phyloP scores from a whole-genome alignment of 2,888 invertebrate species.

The Hermaeophaga mercurialis region DNA sequence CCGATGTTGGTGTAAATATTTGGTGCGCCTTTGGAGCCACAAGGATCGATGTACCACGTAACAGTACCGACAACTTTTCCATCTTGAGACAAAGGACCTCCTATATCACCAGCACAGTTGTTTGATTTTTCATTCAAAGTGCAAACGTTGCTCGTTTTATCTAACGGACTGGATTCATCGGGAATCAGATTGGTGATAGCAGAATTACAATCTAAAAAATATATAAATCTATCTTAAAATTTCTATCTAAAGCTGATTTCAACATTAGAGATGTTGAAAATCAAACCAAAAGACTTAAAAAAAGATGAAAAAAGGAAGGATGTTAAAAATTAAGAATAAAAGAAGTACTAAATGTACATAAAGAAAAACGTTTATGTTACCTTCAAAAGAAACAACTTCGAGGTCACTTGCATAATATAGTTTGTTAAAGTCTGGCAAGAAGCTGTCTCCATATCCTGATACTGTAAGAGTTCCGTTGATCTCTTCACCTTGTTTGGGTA shows the following conservation, averaged over 20 bases:
- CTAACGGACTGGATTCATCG: conserved; percentile 15
- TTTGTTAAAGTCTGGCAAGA: neutral
- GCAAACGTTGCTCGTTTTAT: conserved; percentile 1
- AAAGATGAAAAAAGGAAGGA: too few relatives aligned
- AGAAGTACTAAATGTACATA: too few relatives aligned
- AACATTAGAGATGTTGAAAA: neutral
- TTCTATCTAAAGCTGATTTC: too few relatives aligned
- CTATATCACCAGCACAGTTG: conserved; percentile 62
- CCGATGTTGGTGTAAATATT: conserved; percentile 63
- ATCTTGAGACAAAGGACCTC: conserved; percentile 57
- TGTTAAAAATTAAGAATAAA: too few relatives aligned
- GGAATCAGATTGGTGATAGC: neutral
- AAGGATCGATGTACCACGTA: conserved; percentile 63
- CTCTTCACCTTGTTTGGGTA: conserved; percentile 48
- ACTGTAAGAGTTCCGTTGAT: conserved; percentile 51
- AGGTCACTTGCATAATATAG: neutral
- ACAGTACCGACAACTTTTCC: conserved; percentile 59
- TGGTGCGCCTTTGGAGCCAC: conserved; percentile 61
- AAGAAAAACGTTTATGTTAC: too few relatives aligned
- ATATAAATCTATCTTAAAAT: neutral
- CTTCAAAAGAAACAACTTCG: neutral
- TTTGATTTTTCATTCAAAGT: neutral
- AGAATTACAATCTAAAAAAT: conserved; percentile 51
- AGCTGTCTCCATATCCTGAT: conserved; percentile 53
- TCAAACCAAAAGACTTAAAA: neutral